Evolutionary conservation across 2,113 vertebrate genomes (phyloP).

Genomic region (Mustela nigripes): DNA sequence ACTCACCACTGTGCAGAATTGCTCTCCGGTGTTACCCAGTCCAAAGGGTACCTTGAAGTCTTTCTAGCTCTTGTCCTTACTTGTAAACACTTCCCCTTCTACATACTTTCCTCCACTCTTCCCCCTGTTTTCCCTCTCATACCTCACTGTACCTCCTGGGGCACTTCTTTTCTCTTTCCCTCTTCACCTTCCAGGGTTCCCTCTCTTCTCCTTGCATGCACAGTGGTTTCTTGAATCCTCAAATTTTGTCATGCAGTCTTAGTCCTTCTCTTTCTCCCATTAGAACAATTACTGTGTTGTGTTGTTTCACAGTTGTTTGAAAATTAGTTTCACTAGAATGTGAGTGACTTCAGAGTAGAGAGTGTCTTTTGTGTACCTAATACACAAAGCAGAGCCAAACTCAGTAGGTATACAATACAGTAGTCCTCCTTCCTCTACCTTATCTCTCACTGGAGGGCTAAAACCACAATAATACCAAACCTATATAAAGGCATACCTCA

Average conservation of each 20-base stretch:
- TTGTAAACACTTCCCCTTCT: not conserved
- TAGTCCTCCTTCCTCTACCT: not conserved
- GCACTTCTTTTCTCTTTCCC: not conserved
- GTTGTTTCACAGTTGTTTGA: not conserved
- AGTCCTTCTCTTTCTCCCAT: not conserved
- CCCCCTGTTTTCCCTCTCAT: not conserved
- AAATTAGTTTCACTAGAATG: not conserved
- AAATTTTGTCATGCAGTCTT: not conserved
- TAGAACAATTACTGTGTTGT: not conserved
- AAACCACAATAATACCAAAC: not conserved
- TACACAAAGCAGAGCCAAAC: not conserved
- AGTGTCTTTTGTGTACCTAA: not conserved
- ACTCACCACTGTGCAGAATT: not conserved
- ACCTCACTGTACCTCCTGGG: fast-evolving
- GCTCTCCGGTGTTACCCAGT: not conserved
- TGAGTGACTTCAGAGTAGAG: not conserved
- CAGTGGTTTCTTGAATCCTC: not conserved
- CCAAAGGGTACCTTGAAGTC: not conserved
- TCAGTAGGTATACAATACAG: not conserved
- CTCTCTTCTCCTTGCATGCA: not conserved
- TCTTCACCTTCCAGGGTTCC: not conserved
- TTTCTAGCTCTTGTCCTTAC: constrained; percentile 47
- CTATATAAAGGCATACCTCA: not conserved
- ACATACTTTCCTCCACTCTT: not conserved
- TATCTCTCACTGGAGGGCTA: not conserved